Evolutionary conservation across 2,888 invertebrate genomes (phyloP).

Genomic region (Amphimallon solstitiale): DNA sequence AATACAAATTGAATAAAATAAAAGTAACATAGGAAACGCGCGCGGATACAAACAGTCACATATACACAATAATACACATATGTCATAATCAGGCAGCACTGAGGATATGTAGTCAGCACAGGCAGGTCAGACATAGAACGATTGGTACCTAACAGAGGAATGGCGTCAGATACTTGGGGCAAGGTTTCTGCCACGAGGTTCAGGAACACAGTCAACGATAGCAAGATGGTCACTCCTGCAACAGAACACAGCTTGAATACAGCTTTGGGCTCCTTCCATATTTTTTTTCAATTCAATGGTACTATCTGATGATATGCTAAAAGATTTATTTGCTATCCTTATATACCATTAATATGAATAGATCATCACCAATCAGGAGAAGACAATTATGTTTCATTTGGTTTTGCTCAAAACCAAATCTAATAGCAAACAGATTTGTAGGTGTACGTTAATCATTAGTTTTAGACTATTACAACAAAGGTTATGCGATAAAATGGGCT

Average conservation of each 20-base stretch:
- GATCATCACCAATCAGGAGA: neutral
- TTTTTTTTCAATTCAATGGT: too few relatives aligned
- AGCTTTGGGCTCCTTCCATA: slow-evolving; percentile 42
- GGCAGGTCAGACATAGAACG: slow-evolving; percentile 66
- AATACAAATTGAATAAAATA: slow-evolving; percentile 37
- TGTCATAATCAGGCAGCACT: slow-evolving; percentile 62
- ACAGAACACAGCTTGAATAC: slow-evolving; percentile 74
- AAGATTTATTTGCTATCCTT: slow-evolving; percentile 7
- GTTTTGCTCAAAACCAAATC: too few relatives aligned
- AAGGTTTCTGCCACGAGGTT: slow-evolving; percentile 99
- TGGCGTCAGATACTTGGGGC: slow-evolving; percentile 99
- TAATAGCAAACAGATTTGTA: too few relatives aligned
- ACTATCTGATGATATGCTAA: neutral
- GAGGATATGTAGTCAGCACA: slow-evolving; percentile 63
- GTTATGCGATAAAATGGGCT: too few relatives aligned
- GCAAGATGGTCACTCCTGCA: slow-evolving; percentile 98
- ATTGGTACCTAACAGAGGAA: slow-evolving; percentile 96
- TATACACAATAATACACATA: slow-evolving; percentile 63
- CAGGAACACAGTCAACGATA: slow-evolving; percentile 99
- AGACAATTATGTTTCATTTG: too few relatives aligned
- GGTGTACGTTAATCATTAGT: too few relatives aligned
- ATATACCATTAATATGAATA: slow-evolving; percentile 3
- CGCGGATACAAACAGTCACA: slow-evolving; percentile 62
- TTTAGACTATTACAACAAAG: too few relatives aligned
- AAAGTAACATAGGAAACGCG: slow-evolving; percentile 50